A percentile compares a stretch with the other conserved stretches of the same genome.
phyloP scores from a whole-genome alignment of 2,888 invertebrate genomes.

The Ashinkailepas kermadecensis region DNA sequence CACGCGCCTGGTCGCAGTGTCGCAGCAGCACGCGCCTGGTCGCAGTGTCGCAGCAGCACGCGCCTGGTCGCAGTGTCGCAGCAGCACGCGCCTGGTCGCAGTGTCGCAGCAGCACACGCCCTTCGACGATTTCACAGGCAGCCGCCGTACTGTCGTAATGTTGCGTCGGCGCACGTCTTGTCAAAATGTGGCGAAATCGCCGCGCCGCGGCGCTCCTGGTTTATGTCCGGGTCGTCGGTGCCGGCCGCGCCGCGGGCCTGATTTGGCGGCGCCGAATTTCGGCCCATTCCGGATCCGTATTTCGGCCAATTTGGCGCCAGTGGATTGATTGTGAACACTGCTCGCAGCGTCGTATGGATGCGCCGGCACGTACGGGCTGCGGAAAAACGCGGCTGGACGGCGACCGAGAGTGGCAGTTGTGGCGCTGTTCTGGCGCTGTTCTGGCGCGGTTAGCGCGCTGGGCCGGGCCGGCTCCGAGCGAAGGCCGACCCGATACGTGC shows the following conservation, averaged over 20 bases:
- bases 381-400: conserved; percentile 13
- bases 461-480: background rate
- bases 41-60: too few species aligned
- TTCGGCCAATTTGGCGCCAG: background rate
- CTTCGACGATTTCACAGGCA: too few species aligned
- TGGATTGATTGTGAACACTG: conserved; percentile 15
- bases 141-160: too few species aligned
- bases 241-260: background rate
- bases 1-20: too few species aligned
- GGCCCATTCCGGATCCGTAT: background rate
- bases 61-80: too few species aligned
- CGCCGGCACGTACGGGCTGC: background rate
- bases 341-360: conserved; percentile 3
- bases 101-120: too few species aligned
- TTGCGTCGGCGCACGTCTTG: background rate
- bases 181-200: background rate
- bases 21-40: too few species aligned
- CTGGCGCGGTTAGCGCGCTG: background rate
- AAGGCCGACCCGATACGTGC: too few species aligned
- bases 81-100: too few species aligned
- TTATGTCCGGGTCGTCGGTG: background rate
- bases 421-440: background rate
- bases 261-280: background rate
- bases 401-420: background rate
- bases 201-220: background rate